Evolutionary conservation across 2,113 vertebrate genomes (phyloP).

Genomic region (Oryzias woworae): DNA sequence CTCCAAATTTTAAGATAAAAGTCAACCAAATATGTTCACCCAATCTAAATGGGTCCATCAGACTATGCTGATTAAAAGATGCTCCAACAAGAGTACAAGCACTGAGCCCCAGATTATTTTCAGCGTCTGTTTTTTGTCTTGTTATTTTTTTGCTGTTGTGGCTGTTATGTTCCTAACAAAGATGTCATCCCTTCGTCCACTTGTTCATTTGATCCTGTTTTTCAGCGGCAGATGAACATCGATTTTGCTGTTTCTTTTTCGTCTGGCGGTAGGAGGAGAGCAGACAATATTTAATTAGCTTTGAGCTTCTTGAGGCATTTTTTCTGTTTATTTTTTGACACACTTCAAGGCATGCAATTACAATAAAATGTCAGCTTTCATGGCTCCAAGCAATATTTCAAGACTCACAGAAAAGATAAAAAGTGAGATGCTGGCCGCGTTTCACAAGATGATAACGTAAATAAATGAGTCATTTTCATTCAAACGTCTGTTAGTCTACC

Average conservation of each 20-base stretch:
- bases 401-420: slow-evolving; percentile 5
- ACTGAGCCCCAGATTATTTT: no score
- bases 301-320: slow-evolving; percentile 26
- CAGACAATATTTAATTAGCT: slow-evolving; percentile 54
- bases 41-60: no score
- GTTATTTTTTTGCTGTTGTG: no score
- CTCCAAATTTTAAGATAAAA: no score
- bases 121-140: no score
- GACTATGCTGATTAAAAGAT: no score
- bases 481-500: neutral
- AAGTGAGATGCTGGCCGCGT: neutral
- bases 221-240: slow-evolving; percentile 39
- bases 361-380: slow-evolving; percentile 34
- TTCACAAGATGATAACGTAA: neutral
- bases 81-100: no score
- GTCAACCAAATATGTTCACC: no score
- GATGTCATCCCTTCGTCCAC: neutral
- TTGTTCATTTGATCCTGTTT: slow-evolving; percentile 3
- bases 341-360: slow-evolving; percentile 61
- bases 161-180: no score
- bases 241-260: slow-evolving; percentile 22
- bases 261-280: slow-evolving; percentile 9
- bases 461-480: slow-evolving; percentile 1
- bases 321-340: slow-evolving; percentile 60
- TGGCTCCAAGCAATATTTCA: slow-evolving; percentile 55